Percentiles rank a stretch among this genome's conserved stretches.
These are phyloP conservation scores for Homarus gammarus DNA, from an alignment of 2,888 invertebrate genomes.

Conservation along the genomic window DNA sequence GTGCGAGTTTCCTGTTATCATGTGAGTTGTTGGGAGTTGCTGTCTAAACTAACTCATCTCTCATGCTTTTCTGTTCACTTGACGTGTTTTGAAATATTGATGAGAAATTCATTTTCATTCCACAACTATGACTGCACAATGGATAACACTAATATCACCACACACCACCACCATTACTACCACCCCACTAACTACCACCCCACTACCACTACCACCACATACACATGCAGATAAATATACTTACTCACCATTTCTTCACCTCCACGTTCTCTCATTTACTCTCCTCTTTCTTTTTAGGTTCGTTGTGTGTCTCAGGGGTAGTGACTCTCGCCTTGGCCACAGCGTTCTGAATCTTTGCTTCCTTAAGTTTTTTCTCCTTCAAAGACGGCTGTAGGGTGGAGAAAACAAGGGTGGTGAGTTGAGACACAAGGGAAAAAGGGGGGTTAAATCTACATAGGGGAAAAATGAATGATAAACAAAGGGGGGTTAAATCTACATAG, in stretches of 20 bases:
- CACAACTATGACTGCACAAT: neutral
- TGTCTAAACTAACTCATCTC: too few relatives aligned
- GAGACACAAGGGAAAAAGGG: too few relatives aligned
- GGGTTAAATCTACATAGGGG: neutral
- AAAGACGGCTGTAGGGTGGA: conserved; percentile 18
- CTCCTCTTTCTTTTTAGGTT: conserved; percentile 34
- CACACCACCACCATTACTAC: neutral
- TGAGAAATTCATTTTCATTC: too few relatives aligned
- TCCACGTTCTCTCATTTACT: conserved; percentile 44
- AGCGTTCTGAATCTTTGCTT: conserved; percentile 33
- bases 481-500: too few relatives aligned
- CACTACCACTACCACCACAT: neutral
- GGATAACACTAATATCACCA: neutral
- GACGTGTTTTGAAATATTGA: neutral
- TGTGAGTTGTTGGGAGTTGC: too few relatives aligned
- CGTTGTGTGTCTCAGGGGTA: conserved; percentile 12
- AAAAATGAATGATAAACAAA: too few relatives aligned
- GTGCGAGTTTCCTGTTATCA: too few relatives aligned
- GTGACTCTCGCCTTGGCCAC: conserved; percentile 25
- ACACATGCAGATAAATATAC: too few relatives aligned
- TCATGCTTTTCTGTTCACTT: too few relatives aligned
- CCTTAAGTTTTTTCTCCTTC: conserved; percentile 46
- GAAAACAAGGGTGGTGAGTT: neutral
- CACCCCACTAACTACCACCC: neutral
- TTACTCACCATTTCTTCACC: conserved; percentile 44